These are phyloP conservation scores for Diachasma alloeum DNA, from an alignment of 1,140 invertebrate genomes.

Conservation along the genomic window DNA sequence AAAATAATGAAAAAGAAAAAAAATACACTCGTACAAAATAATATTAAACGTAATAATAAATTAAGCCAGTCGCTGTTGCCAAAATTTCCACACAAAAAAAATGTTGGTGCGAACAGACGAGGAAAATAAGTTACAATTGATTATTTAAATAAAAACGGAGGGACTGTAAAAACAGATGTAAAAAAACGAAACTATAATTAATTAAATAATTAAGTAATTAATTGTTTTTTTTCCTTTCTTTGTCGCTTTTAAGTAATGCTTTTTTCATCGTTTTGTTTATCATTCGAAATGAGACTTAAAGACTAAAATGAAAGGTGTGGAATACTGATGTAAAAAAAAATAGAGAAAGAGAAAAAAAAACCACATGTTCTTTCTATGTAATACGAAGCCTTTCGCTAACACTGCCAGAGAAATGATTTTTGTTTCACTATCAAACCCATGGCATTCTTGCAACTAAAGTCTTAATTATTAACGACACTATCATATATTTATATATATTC, in stretches of 20 bases:
- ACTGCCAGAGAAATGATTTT: slow-evolving; percentile 54
- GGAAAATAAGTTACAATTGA: slow-evolving; percentile 49
- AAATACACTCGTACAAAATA: slow-evolving; percentile 27
- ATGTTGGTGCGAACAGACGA: slow-evolving; percentile 44
- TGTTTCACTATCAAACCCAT: slow-evolving; percentile 51
- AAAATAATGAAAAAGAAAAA: slow-evolving; percentile 17
- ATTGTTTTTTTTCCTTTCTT: slow-evolving; percentile 29
- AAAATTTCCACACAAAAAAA: slow-evolving; percentile 40
- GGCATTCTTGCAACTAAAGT: slow-evolving; percentile 48
- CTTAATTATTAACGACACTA: slow-evolving; percentile 42
- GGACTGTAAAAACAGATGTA: slow-evolving; percentile 51
- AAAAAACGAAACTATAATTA: slow-evolving; percentile 49
- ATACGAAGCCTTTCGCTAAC: neutral
- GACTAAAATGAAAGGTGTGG: slow-evolving; percentile 58
- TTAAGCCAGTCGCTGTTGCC: slow-evolving; percentile 51
- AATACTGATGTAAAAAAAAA: slow-evolving; percentile 61
- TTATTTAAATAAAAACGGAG: slow-evolving; percentile 53
- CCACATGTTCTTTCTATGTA: neutral
- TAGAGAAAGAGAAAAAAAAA: neutral
- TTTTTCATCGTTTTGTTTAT: neutral
- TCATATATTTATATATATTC: slow-evolving; percentile 5
- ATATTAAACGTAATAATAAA: slow-evolving; percentile 42
- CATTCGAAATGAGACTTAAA: slow-evolving; percentile 46
- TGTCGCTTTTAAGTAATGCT: slow-evolving; percentile 43
- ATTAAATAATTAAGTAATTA: slow-evolving; percentile 59